A percentile compares a stretch with the other conserved stretches of the same genome.
Evolutionary conservation across 2,888 invertebrate species (phyloP).

Genomic region (Venustoraphidia nigricollis): DNA sequence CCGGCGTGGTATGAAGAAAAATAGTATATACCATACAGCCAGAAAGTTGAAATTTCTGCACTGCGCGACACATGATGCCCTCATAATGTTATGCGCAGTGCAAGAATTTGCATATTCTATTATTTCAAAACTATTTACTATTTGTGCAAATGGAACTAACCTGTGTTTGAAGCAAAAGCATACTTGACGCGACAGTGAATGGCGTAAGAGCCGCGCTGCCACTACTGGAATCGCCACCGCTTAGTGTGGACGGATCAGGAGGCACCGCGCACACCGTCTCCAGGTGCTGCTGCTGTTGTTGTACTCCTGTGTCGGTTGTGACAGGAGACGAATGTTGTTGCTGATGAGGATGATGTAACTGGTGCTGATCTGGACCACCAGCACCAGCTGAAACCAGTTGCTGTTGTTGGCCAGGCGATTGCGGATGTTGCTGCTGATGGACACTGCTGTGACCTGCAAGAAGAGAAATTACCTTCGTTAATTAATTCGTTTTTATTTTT

Average conservation of each 20-base stretch:
- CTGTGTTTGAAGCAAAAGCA: conserved; percentile 89
- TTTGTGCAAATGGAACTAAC: conserved; percentile 38
- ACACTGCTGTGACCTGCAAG: not conserved
- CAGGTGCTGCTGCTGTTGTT: conserved; percentile 16
- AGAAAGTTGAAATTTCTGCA: no score
- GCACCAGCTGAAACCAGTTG: no score
- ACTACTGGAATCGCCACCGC: conserved; percentile 40
- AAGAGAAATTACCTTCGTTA: no score
- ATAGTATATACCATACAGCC: no score
- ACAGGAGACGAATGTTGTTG: conserved; percentile 16
- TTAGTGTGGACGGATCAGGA: conserved; percentile 38
- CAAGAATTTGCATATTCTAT: no score
- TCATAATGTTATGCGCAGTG: no score
- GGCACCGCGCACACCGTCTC: conserved; percentile 39
- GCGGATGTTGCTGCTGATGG: conserved; percentile 19
- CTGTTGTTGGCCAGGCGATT: conserved; percentile 4
- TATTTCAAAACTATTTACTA: no score
- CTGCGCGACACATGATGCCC: no score
- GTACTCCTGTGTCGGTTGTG: not conserved
- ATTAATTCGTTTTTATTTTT: no score
- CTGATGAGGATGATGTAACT: conserved; percentile 10
- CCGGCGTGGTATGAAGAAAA: no score
- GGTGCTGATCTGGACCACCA: not conserved
- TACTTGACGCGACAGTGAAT: conserved; percentile 57
- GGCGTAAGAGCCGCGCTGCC: conserved; percentile 39